Conservation (phyloP, 1,140 invertebrate genomes). For the Zaprionus davidi region DNA sequence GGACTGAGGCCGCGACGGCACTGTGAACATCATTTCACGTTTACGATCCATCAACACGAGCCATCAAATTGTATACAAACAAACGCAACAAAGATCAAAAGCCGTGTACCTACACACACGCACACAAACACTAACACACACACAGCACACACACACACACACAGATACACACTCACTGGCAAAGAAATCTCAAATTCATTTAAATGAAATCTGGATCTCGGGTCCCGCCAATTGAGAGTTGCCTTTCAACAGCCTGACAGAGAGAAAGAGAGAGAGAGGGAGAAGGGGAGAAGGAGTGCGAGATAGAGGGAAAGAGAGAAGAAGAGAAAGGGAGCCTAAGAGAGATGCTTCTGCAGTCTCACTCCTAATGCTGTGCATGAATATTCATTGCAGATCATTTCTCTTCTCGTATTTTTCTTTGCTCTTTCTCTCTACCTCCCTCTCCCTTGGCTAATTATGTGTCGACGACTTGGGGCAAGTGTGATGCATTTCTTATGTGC, state of each 20-base stretch:
- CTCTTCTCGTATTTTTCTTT: slow-evolving; percentile 14
- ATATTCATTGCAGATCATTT: slow-evolving; percentile 12
- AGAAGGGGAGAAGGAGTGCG: not conserved
- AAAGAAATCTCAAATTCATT: slow-evolving; percentile 57
- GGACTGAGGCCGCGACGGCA: slow-evolving; percentile 43
- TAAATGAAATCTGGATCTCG: slow-evolving; percentile 58
- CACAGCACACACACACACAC: not conserved
- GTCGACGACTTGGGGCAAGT: slow-evolving; percentile 21
- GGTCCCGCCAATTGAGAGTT: slow-evolving; percentile 35
- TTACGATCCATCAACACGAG: slow-evolving; percentile 84
- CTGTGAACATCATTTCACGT: slow-evolving; percentile 77
- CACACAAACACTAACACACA: slow-evolving; percentile 1
- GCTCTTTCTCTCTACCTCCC: slow-evolving; percentile 3
- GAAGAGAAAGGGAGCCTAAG: not conserved
- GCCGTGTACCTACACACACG: slow-evolving; percentile 58
- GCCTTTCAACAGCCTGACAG: slow-evolving; percentile 46
- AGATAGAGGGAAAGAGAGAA: slow-evolving; percentile 10
- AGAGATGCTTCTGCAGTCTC: not conserved
- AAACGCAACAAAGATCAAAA: slow-evolving; percentile 83
- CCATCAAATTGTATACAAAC: slow-evolving; percentile 84
- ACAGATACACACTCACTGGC: slow-evolving; percentile 5
- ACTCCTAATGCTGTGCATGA: not conserved
- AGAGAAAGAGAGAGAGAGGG: slow-evolving; percentile 8
- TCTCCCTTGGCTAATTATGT: slow-evolving; percentile 63
- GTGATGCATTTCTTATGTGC: slow-evolving; percentile 50